Base-by-base conservation (phyloP, 2,888 invertebrate genomes). In the Rambutsinella grinnellia region DNA sequence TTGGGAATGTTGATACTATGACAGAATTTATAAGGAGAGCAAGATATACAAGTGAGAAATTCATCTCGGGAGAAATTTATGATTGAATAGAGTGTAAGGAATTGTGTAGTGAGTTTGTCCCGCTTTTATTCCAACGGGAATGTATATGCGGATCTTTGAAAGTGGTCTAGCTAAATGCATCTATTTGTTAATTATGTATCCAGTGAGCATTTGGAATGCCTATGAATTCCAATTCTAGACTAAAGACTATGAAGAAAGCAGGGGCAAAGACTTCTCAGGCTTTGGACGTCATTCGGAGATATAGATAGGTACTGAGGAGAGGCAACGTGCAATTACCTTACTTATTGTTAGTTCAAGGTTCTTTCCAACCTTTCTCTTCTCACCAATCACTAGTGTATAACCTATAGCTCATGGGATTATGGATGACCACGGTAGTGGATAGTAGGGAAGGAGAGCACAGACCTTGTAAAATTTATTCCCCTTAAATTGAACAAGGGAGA, bases 111-210 rank as follows among this genome's bases (percentile, higher is more conserved):
- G n/a, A n/a, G n/a, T n/a, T n/a, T n/a, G n/a, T n/a, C n/a, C n/a
- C n/a, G n/a, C n/a, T n/a, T n/a, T n/a, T n/a, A n/a, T n/a, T n/a
- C n/a, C n/a, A n/a, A n/a, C n/a, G n/a, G n/a, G n/a, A n/a, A n/a
- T 68, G 67, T 66, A 65, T 74, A 68, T 75, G 68, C 75, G 67
- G 75, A 75, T 75, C 68, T 61, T 74, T 36, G 21, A 17, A 27
- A 44, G 46, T 58, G 53, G 44, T 60, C 58, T 62, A 13, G 6
- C 36, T 36, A 36, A 13, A 68, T 63, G 47, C 61, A 24, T 57
- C 75, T 68, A 75, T 75, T n/a, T n/a, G n/a, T n/a, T 75, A 75
- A 75, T 75, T 75, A 75, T 75, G 75, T 75, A 75, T 75, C 62
- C 67, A 57, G 36, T 23, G 46, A 63, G 62, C 68, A 60, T 24